Percentiles rank a stretch among this genome's conserved stretches.
Conservation (phyloP, 2,113 vertebrate genomes). For the Rutilus rutilus region DNA sequence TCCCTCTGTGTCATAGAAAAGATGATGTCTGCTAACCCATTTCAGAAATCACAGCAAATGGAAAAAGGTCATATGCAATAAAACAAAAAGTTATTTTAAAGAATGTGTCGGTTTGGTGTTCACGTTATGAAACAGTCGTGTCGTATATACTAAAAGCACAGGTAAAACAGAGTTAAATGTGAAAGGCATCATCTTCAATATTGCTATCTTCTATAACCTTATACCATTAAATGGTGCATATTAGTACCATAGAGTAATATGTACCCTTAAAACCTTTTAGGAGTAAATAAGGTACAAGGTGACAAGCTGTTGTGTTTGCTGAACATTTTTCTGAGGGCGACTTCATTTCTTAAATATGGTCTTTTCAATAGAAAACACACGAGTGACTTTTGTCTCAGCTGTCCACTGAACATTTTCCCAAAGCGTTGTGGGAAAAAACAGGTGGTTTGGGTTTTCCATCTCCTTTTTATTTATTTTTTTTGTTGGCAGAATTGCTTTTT, state of each 20-base stretch:
- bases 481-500: too few relatives aligned
- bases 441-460: too few relatives aligned
- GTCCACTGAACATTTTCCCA: too few relatives aligned
- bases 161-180: neutral
- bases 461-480: too few relatives aligned
- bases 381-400: too few relatives aligned
- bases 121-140: neutral
- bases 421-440: too few relatives aligned
- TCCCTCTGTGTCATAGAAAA: constrained; percentile 42
- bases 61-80: constrained; percentile 29
- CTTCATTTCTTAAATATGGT: too few relatives aligned
- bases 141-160: neutral
- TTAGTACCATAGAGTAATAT: neutral
- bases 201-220: neutral
- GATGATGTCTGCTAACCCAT: constrained; percentile 47
- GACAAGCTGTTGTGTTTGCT: too few relatives aligned
- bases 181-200: neutral
- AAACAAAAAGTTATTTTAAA: constrained; percentile 25
- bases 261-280: neutral
- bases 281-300: neutral
- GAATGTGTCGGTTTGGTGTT: neutral
- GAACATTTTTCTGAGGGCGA: too few relatives aligned
- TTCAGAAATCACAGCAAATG: constrained; percentile 40
- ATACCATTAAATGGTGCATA: neutral
- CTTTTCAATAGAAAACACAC: too few relatives aligned